Conservation (phyloP, 2,113 vertebrate species). For the Marcusenius ussheri region DNA sequence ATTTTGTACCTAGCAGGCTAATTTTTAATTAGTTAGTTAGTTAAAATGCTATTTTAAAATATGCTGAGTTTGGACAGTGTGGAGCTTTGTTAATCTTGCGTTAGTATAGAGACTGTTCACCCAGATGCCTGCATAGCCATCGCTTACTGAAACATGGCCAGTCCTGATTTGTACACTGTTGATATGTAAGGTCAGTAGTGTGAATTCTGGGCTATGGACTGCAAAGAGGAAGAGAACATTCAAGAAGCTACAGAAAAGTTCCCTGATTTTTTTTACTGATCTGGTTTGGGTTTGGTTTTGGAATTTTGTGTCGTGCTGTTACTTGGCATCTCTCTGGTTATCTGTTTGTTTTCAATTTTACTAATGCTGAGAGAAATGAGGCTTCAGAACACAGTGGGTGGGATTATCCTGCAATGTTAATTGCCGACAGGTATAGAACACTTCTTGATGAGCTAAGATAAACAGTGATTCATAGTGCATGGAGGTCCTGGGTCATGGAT, state of each 20-base stretch:
- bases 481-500: background rate
- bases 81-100: background rate
- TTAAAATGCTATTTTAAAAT: background rate
- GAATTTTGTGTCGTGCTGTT: background rate
- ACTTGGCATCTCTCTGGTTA: background rate
- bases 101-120: background rate
- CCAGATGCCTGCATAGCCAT: background rate
- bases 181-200: background rate
- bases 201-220: background rate
- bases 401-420: background rate
- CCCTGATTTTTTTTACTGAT: background rate
- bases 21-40: background rate
- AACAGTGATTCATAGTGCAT: background rate
- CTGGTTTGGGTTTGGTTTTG: background rate
- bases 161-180: background rate
- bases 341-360: background rate
- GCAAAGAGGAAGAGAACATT: background rate
- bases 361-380: background rate
- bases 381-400: background rate
- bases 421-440: slow-evolving; percentile 3
- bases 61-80: background rate
- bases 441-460: slow-evolving; percentile 1
- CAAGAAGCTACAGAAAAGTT: background rate
- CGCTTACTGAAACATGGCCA: background rate
- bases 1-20: background rate